phyloP scores from a whole-genome alignment of 2,113 vertebrate genomes.

The Grantiella picta region DNA sequence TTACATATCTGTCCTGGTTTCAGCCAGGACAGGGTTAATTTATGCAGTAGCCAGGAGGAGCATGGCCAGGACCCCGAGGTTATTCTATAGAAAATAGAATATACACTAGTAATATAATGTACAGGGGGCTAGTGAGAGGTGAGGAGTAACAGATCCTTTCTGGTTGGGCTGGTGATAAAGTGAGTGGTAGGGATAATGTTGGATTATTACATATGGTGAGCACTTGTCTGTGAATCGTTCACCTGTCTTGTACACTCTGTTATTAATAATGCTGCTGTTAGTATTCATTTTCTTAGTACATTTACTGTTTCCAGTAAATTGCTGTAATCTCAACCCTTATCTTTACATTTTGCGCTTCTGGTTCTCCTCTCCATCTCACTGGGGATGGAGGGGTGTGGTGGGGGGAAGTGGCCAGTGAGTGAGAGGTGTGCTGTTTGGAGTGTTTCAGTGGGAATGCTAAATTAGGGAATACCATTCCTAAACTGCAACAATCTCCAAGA shows the following conservation, averaged over 20 bases:
- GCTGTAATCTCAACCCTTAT: background rate
- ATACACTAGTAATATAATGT: background rate
- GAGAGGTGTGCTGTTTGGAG: accelerated
- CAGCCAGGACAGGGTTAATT: background rate
- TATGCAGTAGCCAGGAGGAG: background rate
- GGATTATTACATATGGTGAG: background rate
- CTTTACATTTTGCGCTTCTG: background rate
- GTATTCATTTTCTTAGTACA: background rate
- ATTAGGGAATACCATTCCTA: background rate
- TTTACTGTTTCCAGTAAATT: background rate
- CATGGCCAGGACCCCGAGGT: background rate
- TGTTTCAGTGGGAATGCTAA: background rate
- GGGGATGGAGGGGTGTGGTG: accelerated
- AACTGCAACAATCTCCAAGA: background rate
- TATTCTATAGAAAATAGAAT: background rate
- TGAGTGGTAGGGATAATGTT: accelerated
- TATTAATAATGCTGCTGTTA: background rate
- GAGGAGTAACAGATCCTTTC: background rate
- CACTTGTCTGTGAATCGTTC: background rate
- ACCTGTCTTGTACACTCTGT: background rate
- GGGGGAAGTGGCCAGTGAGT: background rate
- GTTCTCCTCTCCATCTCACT: background rate
- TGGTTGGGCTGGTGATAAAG: accelerated
- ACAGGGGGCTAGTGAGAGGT: background rate
- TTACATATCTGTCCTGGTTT: background rate